A percentile compares a stretch with the other conserved stretches of the same genome.
phyloP scores from a whole-genome alignment of 2,797 vertebrate genomes.

The Neopelma chrysocephalum region DNA sequence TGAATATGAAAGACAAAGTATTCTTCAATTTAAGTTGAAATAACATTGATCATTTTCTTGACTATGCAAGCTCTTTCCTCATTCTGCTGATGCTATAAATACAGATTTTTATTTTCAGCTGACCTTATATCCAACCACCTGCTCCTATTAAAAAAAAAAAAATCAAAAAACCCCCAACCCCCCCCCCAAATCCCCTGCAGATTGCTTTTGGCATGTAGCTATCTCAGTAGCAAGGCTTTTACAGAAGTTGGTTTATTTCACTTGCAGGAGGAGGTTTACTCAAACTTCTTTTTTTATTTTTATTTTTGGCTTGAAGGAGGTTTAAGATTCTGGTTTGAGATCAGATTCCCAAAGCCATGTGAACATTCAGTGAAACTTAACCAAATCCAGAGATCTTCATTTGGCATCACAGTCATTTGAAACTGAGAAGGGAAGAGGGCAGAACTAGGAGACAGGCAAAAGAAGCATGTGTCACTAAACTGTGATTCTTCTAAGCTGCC shows the following conservation, averaged over 20 bases:
- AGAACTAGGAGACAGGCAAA: not conserved
- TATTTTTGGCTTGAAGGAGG: not conserved
- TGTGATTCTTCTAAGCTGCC: not conserved
- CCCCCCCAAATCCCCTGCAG: not conserved
- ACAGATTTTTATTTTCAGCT: conserved; percentile 61
- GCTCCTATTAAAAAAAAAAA: not conserved
- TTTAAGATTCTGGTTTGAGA: not conserved
- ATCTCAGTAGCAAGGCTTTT: conserved; percentile 32
- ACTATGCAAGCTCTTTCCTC: conserved; percentile 37
- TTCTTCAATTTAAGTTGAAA: conserved; percentile 18
- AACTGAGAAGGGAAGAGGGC: not conserved
- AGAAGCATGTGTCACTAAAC: not conserved
- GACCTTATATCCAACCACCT: conserved; percentile 53
- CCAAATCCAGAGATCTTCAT: not conserved
- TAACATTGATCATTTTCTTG: conserved; percentile 6
- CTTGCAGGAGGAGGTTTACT: not conserved
- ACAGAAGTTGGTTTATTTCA: not conserved
- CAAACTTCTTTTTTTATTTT: not conserved
- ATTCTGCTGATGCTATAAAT: conserved; percentile 55
- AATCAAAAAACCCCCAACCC: not conserved
- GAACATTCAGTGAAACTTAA: not conserved
- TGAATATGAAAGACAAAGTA: conserved; percentile 35
- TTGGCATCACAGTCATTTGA: not conserved
- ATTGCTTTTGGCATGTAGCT: conserved; percentile 54
- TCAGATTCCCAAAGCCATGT: not conserved